Percentiles rank a stretch among this genome's conserved stretches.
These are phyloP conservation scores for Agelastica alni DNA, from an alignment of 2,888 invertebrate species.

Conservation along the genomic window DNA sequence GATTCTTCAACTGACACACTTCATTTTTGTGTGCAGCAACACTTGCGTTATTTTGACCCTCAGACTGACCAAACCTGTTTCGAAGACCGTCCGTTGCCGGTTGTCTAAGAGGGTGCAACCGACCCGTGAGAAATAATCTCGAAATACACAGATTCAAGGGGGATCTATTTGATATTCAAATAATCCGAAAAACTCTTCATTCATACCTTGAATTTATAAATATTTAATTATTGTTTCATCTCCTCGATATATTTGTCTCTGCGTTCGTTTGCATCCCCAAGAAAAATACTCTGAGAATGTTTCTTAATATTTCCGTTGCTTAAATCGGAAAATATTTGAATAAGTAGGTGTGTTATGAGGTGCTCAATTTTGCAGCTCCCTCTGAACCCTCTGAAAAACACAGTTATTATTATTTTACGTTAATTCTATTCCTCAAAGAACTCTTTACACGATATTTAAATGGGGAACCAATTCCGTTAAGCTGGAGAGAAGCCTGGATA, in stretches of 20 bases:
- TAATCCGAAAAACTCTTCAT: constrained; percentile 31
- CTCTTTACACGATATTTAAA: too few relatives aligned
- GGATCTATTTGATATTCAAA: constrained; percentile 47
- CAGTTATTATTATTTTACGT: too few relatives aligned
- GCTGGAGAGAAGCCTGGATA: too few relatives aligned
- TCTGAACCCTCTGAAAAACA: too few relatives aligned
- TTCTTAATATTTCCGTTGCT: background rate
- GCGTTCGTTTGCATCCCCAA: background rate
- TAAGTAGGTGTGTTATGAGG: too few relatives aligned
- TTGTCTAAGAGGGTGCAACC: constrained; percentile 36
- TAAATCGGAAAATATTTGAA: too few relatives aligned
- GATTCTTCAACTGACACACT: too few relatives aligned
- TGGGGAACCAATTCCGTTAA: too few relatives aligned
- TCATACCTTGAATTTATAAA: constrained; percentile 21
- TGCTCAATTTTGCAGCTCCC: too few relatives aligned
- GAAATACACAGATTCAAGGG: constrained; percentile 38
- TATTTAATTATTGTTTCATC: constrained; percentile 14
- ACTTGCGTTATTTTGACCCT: constrained; percentile 16
- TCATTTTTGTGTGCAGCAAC: background rate
- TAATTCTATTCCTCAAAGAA: too few relatives aligned
- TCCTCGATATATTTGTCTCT: background rate
- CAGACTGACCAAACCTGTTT: constrained; percentile 48
- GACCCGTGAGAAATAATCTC: constrained; percentile 34
- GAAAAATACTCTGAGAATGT: constrained; percentile 1
- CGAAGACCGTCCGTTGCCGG: constrained; percentile 46